These are phyloP conservation scores for Dioctria rufipes DNA, from an alignment of 2,888 invertebrate genomes.

Conservation along the genomic window DNA sequence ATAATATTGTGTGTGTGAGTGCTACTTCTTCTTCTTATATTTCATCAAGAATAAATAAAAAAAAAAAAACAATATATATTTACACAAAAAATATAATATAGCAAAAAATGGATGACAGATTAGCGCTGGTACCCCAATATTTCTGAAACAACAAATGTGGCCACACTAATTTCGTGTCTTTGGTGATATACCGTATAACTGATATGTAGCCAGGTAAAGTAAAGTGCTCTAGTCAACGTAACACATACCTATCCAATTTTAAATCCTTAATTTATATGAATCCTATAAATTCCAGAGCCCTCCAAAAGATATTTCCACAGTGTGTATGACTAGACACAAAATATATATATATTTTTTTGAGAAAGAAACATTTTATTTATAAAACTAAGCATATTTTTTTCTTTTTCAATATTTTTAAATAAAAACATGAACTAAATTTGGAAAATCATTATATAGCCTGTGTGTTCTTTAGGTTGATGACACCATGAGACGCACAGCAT, in stretches of 20 bases:
- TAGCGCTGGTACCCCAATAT: constrained; percentile 30
- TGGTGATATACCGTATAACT: constrained; percentile 50
- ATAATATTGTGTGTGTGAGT: constrained; percentile 55
- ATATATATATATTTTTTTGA: constrained; percentile 8
- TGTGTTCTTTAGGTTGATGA: constrained; percentile 55
- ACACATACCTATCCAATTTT: constrained; percentile 29
- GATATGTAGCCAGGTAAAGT: constrained; percentile 59
- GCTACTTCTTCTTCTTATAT: constrained; percentile 53
- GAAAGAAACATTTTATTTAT: constrained; percentile 48
- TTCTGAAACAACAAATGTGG: constrained; percentile 46
- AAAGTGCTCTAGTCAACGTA: constrained; percentile 59
- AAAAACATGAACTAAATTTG: constrained; percentile 46
- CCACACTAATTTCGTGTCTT: constrained; percentile 36
- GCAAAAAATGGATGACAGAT: constrained; percentile 50
- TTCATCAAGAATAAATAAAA: constrained; percentile 45
- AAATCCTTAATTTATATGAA: not conserved
- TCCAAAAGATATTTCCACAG: constrained; percentile 17
- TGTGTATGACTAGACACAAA: constrained; percentile 55
- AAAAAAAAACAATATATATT: constrained; percentile 54
- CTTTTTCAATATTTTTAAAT: constrained; percentile 47
- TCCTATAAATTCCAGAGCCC: constrained; percentile 29
- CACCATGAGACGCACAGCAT: constrained; percentile 52
- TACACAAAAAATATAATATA: constrained; percentile 54
- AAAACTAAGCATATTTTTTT: constrained; percentile 45
- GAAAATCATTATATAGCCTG: constrained; percentile 44